Evolutionary conservation across 2,797 vertebrate species (phyloP).

Genomic region (Staurois parvus): DNA sequence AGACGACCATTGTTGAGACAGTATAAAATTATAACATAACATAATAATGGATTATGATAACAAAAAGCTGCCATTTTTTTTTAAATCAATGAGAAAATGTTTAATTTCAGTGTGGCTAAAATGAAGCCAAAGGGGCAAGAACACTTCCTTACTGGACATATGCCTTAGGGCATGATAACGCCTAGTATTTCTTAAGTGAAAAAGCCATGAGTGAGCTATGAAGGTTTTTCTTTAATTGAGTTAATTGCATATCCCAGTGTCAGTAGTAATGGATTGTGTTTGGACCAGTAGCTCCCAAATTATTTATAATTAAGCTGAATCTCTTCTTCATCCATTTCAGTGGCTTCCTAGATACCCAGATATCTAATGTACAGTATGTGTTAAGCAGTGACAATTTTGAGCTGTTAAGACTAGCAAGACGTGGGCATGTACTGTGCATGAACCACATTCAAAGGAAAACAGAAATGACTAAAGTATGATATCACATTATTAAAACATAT

Average conservation of each 20-base stretch:
- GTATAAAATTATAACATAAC: not conserved
- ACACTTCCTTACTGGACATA: constrained; percentile 15
- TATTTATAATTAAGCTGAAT: constrained; percentile 51
- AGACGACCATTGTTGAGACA: constrained; percentile 19
- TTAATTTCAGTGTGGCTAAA: constrained; percentile 40
- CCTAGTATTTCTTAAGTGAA: constrained; percentile 58
- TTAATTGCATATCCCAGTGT: constrained; percentile 60
- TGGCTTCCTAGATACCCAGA: constrained; percentile 22
- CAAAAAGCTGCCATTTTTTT: constrained; percentile 25
- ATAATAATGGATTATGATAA: constrained; percentile 19
- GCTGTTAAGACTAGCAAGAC: constrained; percentile 25
- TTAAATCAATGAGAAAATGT: constrained; percentile 29
- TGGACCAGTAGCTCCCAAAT: constrained; percentile 55
- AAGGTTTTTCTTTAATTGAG: constrained; percentile 62
- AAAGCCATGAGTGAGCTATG: constrained; percentile 55
- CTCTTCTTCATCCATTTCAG: constrained; percentile 49
- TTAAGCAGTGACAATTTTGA: constrained; percentile 48
- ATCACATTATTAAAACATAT: not conserved
- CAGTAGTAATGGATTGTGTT: constrained; percentile 61
- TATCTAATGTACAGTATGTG: constrained; percentile 22
- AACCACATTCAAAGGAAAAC: not conserved
- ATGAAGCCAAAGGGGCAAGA: constrained; percentile 25
- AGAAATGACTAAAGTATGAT: not conserved
- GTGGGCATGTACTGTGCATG: not conserved
- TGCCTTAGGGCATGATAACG: constrained; percentile 58